Conservation (phyloP, 2,113 vertebrate species). For the Hippopotamus amphibius region DNA sequence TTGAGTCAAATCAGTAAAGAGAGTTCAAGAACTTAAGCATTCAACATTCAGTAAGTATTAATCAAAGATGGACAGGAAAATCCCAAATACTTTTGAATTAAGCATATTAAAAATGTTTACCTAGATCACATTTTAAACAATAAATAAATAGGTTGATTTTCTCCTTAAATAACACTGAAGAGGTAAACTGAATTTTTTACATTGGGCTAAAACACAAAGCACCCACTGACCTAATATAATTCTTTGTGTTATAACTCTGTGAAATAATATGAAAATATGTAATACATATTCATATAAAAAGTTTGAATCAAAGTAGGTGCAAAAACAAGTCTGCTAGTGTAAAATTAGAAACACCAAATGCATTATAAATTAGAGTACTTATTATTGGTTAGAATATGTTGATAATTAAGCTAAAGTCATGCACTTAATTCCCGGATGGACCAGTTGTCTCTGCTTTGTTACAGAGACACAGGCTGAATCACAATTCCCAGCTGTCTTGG, state of each 20-base stretch:
- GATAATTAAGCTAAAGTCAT: conserved; percentile 74
- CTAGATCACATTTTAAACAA: background rate
- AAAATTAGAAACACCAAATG: conserved; percentile 64
- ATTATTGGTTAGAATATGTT: conserved; percentile 54
- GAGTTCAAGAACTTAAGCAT: background rate
- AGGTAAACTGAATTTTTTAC: background rate
- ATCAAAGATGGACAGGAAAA: background rate
- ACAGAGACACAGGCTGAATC: conserved; percentile 68
- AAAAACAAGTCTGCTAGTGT: background rate
- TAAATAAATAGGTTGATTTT: background rate
- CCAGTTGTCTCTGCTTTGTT: conserved; percentile 69
- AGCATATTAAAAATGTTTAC: background rate
- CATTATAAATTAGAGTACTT: conserved; percentile 42
- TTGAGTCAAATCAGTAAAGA: background rate
- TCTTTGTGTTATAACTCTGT: background rate
- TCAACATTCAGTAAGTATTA: background rate
- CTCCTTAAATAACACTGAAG: background rate
- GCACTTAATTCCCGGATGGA: conserved; percentile 60
- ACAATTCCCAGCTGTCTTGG: conserved; percentile 78
- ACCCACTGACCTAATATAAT: background rate
- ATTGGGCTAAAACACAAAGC: background rate
- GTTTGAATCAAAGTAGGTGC: background rate
- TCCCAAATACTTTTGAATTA: background rate
- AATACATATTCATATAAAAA: conserved; percentile 5
- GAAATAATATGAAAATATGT: conserved; percentile 20